Evolutionary conservation across 2,113 vertebrate genomes (phyloP), one percentile per base, ranked within the genome.

Genomic region (Rhinolophus sinicus): DNA sequence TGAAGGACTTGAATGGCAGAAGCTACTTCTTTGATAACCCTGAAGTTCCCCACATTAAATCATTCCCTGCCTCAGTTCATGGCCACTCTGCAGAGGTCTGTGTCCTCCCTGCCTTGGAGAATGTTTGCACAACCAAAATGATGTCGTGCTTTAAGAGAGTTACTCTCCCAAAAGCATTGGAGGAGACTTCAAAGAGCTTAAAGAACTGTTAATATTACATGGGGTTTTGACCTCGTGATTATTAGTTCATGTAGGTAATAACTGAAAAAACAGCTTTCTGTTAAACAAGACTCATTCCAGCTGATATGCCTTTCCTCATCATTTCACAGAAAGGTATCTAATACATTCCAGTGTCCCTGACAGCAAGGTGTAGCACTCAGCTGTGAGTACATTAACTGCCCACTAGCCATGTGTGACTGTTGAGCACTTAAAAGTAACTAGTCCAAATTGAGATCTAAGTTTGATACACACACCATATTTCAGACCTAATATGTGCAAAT

Each of bases 51-150:
- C 40, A 97, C 6, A 58, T 97, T 95, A 95, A 73, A 93, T 81
- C 0, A 6, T 16, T 94, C 94, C 47, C 52, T 90, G 75, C 70
- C 54, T 88, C 58, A 92, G 54, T 84, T 94, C 44, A 88, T 14
- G 38, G 50, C 6, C 76, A 84, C 18, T 88, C 54, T 83, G 19
- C 28, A 84, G 35, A 95, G 19, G 13, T 54, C 54, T 90, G 19
- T 81, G 35, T 64, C 65, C 62, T 90, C n/a, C 24, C 19, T 97
- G 52, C 22, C 65, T 88, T 44, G 64, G 65, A 90, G 33, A 94
- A 90, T 90, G 50, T 96, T 95, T 92, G 35, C n/a, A 96, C 78
- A 96, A 95, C 95, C 50, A 96, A 96, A 95, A 76, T 22, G 52
- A 70, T 90, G 24, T 67, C 50, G 56, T 96, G 35, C 13, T 75